These are phyloP conservation scores for Drosophila pseudotalamancana DNA, from an alignment of 2,888 invertebrate genomes.

Conservation along the genomic window DNA sequence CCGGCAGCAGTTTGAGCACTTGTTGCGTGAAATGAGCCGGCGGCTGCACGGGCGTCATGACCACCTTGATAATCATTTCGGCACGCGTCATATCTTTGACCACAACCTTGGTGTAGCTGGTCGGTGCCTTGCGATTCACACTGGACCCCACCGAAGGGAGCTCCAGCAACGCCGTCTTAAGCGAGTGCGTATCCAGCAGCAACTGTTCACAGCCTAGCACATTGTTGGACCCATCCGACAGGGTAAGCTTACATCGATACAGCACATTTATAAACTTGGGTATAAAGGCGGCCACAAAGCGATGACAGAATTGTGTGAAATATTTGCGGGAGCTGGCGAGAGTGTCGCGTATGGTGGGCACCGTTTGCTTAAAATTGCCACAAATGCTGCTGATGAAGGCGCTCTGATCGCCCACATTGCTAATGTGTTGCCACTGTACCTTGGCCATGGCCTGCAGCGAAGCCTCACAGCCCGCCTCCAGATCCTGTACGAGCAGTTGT, in stretches of 20 bases:
- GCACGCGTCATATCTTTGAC: slow-evolving; percentile 96
- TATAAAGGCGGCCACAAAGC: slow-evolving; percentile 97
- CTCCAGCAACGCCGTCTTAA: slow-evolving; percentile 96
- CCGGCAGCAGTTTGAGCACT: slow-evolving; percentile 94
- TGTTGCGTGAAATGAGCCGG: slow-evolving; percentile 93
- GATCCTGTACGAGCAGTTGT: slow-evolving; percentile 95
- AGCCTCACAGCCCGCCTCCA: slow-evolving; percentile 97
- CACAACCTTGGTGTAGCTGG: slow-evolving; percentile 91
- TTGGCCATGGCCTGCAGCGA: slow-evolving; percentile 96
- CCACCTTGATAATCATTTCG: slow-evolving; percentile 99
- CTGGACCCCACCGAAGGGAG: slow-evolving; percentile 96
- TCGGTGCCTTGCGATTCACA: slow-evolving; percentile 94
- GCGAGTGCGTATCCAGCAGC: slow-evolving; percentile 95
- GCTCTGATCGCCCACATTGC: slow-evolving; percentile 98
- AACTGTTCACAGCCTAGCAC: slow-evolving; percentile 97
- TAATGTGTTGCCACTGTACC: slow-evolving; percentile 96
- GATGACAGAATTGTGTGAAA: slow-evolving; percentile 98
- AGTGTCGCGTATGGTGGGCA: slow-evolving; percentile 95
- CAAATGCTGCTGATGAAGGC: slow-evolving; percentile 96
- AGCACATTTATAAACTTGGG: slow-evolving; percentile 96
- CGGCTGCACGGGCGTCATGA: slow-evolving; percentile 95
- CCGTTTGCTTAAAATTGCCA: slow-evolving; percentile 92
- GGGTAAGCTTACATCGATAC: slow-evolving; percentile 93
- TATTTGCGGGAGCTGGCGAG: slow-evolving; percentile 97
- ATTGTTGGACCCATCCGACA: slow-evolving; percentile 83